These are phyloP conservation scores for Tangara arthus DNA, from an alignment of 2,797 vertebrate species.

Conservation along the genomic window DNA sequence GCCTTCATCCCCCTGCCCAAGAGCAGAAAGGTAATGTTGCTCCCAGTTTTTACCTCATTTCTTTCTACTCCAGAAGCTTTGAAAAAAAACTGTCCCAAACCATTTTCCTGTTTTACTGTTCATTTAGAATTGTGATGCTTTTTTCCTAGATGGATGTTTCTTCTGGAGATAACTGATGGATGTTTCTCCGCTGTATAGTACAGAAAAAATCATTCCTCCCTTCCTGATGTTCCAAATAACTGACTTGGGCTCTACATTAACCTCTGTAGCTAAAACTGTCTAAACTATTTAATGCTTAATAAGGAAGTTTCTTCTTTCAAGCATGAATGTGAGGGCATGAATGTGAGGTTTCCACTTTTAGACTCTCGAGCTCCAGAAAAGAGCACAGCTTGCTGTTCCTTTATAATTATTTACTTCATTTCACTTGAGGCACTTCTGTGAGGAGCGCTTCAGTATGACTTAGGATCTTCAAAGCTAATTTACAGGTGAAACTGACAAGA, in stretches of 20 bases:
- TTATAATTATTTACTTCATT: background rate
- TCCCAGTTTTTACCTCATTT: background rate
- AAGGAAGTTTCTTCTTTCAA: background rate
- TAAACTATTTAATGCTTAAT: background rate
- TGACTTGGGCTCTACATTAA: background rate
- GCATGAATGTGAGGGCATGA: background rate
- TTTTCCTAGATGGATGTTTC: background rate
- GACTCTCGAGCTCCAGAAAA: background rate
- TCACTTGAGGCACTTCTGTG: background rate
- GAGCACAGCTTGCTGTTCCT: background rate
- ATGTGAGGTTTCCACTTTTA: background rate
- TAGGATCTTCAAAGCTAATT: background rate
- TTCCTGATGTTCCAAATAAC: background rate
- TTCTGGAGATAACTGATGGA: background rate
- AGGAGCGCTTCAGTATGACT: background rate
- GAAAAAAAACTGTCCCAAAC: background rate
- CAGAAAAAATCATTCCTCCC: background rate
- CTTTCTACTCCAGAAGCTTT: background rate
- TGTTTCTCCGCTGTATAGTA: background rate
- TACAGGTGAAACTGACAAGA: background rate
- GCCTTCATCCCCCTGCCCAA: background rate
- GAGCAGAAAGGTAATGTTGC: background rate
- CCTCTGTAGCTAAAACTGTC: background rate
- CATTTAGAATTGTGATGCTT: background rate
- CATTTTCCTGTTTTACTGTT: background rate